Base-by-base conservation (phyloP, 2,113 vertebrate species). In the Saimiri boliviensis region DNA sequence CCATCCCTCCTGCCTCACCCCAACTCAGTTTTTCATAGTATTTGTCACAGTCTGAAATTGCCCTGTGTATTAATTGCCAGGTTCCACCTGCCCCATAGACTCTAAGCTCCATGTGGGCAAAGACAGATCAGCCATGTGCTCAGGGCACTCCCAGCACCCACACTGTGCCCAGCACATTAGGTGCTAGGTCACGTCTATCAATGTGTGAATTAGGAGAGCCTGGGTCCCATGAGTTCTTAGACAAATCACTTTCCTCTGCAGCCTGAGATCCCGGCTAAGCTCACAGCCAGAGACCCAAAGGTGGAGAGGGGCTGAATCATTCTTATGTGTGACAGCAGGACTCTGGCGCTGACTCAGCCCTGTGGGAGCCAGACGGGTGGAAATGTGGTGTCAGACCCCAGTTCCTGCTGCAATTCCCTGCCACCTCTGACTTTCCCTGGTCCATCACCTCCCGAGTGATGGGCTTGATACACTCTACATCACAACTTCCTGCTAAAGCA, bases 401-500 rank as follows among this genome's bases (percentile, higher is more conserved):
- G 20, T 21, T 73, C 66, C 91, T 56, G n/a, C 68, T 1, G 0
- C 8, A n/a, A 3, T 4, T 27, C 47, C 40, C 63, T 9, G 17
- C n/a, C 30, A 25, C 71, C 27, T 14, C 66, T 0, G 42, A 35
- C 9, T 35, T 40, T 40, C 79, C 76, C 60, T 4, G 6, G 23
- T 13, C 63, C n/a, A 32, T 54, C 60, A 35, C 54, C 42, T 77
- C 60, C 25, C 10, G 2, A 35, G 27, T 10, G 23, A 77, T 9
- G 66, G 73, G 25, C 49, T 21, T n/a, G 77, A 66, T 1, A 2
- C 12, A 58, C 27, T 13, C 16, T 8, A 0, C 80, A 47, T 73
- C 45, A 87, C 93, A 92, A 47, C 90, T 87, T 96, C 91, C 91
- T 89, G 58, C 70, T 76, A 40, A 63, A 88, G 85, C 25, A 92